phyloP scores from a whole-genome alignment of 2,113 vertebrate genomes.

The Xiphophorus couchianus region DNA sequence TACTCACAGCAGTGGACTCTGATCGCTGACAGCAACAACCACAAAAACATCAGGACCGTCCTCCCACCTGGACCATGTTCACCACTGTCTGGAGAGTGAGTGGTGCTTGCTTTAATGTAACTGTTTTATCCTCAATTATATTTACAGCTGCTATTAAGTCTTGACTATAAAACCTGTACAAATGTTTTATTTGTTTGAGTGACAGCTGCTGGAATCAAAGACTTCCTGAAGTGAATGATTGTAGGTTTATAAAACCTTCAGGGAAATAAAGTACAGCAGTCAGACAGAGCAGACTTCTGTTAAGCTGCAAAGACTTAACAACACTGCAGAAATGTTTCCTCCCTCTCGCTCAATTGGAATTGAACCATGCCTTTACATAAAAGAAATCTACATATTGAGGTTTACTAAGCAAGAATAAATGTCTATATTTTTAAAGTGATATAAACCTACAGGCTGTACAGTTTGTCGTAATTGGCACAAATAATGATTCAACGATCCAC shows the following conservation, averaged over 20 bases:
- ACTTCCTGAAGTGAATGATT: neutral
- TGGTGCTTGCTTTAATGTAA: neutral
- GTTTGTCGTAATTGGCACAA: neutral
- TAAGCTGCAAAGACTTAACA: no score
- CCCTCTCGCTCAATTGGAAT: no score
- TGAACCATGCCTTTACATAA: neutral
- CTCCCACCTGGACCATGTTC: conserved; percentile 68
- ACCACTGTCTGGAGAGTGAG: conserved; percentile 75
- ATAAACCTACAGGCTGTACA: neutral
- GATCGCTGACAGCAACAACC: conserved; percentile 49
- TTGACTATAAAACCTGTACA: neutral
- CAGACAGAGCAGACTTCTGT: neutral
- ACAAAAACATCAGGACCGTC: conserved; percentile 49
- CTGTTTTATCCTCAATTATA: neutral
- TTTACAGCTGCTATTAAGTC: neutral
- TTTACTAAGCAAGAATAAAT: neutral
- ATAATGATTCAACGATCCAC: neutral
- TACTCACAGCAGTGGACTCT: conserved; percentile 76
- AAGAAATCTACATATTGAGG: neutral
- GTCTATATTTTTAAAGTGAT: neutral
- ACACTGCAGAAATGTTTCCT: no score
- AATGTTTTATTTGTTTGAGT: neutral
- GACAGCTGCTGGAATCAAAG: no score
- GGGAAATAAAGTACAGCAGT: neutral
- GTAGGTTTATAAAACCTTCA: neutral